These are phyloP conservation scores for Bombus cullumanus DNA, from an alignment of 1,140 invertebrate genomes.

Conservation along the genomic window DNA sequence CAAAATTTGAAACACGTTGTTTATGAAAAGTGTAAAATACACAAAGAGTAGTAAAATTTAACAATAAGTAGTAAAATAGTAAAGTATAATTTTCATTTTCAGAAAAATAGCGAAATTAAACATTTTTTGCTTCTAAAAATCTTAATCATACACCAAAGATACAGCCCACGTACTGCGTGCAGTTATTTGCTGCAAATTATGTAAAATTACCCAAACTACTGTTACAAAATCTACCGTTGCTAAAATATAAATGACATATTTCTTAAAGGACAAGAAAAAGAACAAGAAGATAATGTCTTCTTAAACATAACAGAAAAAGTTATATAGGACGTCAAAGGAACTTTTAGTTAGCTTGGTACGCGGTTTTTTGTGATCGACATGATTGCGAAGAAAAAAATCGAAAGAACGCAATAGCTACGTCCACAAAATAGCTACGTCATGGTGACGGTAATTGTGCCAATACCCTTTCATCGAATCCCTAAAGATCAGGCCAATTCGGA, in stretches of 20 bases:
- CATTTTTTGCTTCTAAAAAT: too few relatives aligned
- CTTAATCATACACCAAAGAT: too few relatives aligned
- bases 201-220: background rate
- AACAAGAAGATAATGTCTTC: background rate
- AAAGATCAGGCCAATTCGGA: conserved; percentile 47
- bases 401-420: conserved; percentile 16
- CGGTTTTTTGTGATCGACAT: background rate
- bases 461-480: conserved; percentile 47
- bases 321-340: too few relatives aligned
- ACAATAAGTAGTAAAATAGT: too few relatives aligned
- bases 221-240: background rate
- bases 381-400: conserved; percentile 28
- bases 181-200: too few relatives aligned
- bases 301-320: background rate
- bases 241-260: too few relatives aligned
- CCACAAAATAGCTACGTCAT: conserved; percentile 36
- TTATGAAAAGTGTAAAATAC: too few relatives aligned
- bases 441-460: conserved; percentile 44
- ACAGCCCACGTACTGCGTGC: too few relatives aligned
- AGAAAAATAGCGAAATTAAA: too few relatives aligned
- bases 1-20: too few relatives aligned
- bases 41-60: too few relatives aligned
- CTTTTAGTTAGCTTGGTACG: background rate
- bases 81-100: too few relatives aligned
- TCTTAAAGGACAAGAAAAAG: background rate